Conservation (phyloP, 35 echinoderm and acorn worm species). For the Apostichopus californicus region DNA sequence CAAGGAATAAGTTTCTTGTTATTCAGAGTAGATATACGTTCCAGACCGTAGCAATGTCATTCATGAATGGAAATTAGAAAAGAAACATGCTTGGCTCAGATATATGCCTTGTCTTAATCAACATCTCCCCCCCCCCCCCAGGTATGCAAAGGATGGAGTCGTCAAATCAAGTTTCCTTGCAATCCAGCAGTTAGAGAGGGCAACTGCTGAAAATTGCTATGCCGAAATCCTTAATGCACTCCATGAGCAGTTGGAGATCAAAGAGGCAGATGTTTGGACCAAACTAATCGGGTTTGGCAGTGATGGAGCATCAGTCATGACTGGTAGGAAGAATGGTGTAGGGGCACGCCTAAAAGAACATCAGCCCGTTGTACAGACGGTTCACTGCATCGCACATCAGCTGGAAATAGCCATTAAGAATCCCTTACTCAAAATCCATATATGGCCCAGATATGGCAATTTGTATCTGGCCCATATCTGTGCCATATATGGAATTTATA, state of each 20-base stretch:
- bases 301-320: slow-evolving; percentile 44
- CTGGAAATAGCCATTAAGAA: slow-evolving; percentile 15
- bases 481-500: too few relatives aligned
- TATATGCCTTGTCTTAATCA: too few relatives aligned
- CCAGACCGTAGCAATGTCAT: too few relatives aligned
- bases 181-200: not conserved
- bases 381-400: not conserved
- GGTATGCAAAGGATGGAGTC: not conserved
- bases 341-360: not conserved
- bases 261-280: not conserved
- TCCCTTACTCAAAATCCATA: too few relatives aligned
- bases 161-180: not conserved
- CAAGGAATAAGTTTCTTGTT: too few relatives aligned
- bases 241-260: not conserved
- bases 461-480: too few relatives aligned
- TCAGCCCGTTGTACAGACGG: not conserved
- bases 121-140: not conserved
- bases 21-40: too few relatives aligned
- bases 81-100: too few relatives aligned
- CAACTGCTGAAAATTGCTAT: slow-evolving; percentile 23
- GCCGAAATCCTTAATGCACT: not conserved
- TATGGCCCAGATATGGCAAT: too few relatives aligned
- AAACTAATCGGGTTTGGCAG: not conserved
- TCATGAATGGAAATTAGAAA: too few relatives aligned
- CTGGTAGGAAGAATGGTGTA: slow-evolving; percentile 18